These are phyloP conservation scores for Dasypus novemcinctus DNA, from an alignment of 2,113 vertebrate genomes.

Conservation along the genomic window DNA sequence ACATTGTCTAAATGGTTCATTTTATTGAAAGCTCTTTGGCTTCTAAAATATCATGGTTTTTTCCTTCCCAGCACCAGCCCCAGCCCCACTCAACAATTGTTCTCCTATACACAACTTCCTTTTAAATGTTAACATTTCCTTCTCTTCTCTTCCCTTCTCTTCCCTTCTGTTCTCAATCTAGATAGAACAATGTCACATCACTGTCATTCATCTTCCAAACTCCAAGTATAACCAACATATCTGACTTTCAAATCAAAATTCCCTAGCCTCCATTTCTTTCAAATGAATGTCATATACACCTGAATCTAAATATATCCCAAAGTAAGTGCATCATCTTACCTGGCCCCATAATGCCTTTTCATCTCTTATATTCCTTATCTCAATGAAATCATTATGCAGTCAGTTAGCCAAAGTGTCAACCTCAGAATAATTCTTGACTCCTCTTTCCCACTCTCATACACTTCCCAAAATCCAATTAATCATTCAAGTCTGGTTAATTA, in stretches of 20 bases:
- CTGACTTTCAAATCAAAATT: slow-evolving; percentile 35
- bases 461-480: background rate
- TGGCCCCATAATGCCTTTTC: background rate
- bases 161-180: background rate
- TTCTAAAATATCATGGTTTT: slow-evolving; percentile 23
- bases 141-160: background rate
- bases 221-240: background rate
- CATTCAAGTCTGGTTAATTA: background rate
- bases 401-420: background rate
- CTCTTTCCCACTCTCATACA: background rate
- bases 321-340: background rate
- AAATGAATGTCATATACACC: background rate
- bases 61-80: background rate
- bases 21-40: slow-evolving; percentile 44
- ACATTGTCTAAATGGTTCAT: slow-evolving; percentile 47
- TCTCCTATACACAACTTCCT: background rate
- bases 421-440: background rate
- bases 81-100: slow-evolving; percentile 7
- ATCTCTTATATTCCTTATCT: background rate
- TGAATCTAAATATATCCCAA: background rate
- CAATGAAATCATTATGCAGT: background rate
- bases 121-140: slow-evolving; percentile 1
- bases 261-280: slow-evolving; percentile 18
- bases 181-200: background rate
- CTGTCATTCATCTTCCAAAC: background rate